Evolutionary conservation across 2,113 vertebrate genomes (phyloP).

Genomic region (Mystacornis crossleyi): DNA sequence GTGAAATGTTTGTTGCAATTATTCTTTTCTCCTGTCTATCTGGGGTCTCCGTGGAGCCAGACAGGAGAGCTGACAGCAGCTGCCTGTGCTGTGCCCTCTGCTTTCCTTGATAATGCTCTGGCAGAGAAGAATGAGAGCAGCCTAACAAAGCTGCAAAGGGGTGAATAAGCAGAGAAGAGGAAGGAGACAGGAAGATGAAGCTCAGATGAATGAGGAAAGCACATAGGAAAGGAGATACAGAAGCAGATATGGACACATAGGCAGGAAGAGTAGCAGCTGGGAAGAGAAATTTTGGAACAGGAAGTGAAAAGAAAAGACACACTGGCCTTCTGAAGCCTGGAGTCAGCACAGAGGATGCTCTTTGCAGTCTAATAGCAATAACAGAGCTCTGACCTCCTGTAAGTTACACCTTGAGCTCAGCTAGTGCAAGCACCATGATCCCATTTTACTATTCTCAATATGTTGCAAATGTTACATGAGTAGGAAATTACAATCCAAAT

Average conservation of each 20-base stretch:
- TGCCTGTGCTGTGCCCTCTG: not conserved
- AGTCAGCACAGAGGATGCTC: not conserved
- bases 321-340: not conserved
- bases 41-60: constrained; percentile 23
- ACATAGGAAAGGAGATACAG: not conserved
- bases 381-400: not conserved
- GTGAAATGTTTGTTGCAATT: constrained; percentile 34
- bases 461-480: not conserved
- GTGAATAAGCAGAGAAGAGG: not conserved
- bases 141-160: not conserved
- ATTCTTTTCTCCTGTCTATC: constrained; percentile 50
- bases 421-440: not conserved
- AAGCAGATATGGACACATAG: not conserved
- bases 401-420: not conserved
- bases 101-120: constrained; percentile 15
- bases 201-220: not conserved
- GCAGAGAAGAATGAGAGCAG: constrained; percentile 55
- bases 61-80: constrained; percentile 28
- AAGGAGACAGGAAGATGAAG: not conserved
- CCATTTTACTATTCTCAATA: not conserved
- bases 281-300: not conserved
- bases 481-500: not conserved
- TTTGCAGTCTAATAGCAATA: not conserved
- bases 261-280: not conserved
- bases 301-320: not conserved